Conservation (phyloP, 2,797 vertebrate genomes). For the Danio jaintianensis region DNA sequence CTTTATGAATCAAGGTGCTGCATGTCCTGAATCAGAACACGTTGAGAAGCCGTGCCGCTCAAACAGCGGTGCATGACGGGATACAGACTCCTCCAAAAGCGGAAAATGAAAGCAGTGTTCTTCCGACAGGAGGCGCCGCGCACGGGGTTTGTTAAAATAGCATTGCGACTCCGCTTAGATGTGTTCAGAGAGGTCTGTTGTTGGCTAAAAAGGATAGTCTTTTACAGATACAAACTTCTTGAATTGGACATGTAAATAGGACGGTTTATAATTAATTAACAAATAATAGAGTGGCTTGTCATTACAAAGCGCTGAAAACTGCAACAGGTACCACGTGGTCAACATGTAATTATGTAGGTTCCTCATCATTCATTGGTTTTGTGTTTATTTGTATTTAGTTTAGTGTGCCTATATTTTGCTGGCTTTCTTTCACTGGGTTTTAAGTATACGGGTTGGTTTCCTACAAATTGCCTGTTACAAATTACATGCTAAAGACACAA, state of each 20-base stretch:
- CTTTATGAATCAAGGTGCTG: neutral
- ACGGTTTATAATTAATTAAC: neutral
- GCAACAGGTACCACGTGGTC: neutral
- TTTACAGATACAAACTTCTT: neutral
- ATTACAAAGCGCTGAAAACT: neutral
- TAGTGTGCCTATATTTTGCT: too few relatives aligned
- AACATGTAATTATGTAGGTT: too few relatives aligned
- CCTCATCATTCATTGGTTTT: too few relatives aligned
- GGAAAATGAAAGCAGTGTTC: neutral
- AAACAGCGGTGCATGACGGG: conserved; percentile 55
- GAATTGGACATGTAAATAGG: neutral
- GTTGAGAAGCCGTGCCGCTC: conserved; percentile 53
- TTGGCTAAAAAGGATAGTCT: neutral
- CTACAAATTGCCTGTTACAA: too few relatives aligned
- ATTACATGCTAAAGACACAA: too few relatives aligned
- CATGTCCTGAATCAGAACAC: conserved; percentile 44
- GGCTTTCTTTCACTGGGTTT: too few relatives aligned
- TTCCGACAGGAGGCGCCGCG: neutral
- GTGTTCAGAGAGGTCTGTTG: neutral
- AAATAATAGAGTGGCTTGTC: neutral
- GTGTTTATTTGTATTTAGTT: too few relatives aligned
- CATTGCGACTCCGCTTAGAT: too few relatives aligned
- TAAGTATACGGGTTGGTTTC: too few relatives aligned
- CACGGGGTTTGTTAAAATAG: too few relatives aligned
- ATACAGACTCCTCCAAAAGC: conserved; percentile 43